These are phyloP conservation scores for Aspidiotus rigidus DNA, from an alignment of 2,888 invertebrate genomes.

Conservation along the genomic window DNA sequence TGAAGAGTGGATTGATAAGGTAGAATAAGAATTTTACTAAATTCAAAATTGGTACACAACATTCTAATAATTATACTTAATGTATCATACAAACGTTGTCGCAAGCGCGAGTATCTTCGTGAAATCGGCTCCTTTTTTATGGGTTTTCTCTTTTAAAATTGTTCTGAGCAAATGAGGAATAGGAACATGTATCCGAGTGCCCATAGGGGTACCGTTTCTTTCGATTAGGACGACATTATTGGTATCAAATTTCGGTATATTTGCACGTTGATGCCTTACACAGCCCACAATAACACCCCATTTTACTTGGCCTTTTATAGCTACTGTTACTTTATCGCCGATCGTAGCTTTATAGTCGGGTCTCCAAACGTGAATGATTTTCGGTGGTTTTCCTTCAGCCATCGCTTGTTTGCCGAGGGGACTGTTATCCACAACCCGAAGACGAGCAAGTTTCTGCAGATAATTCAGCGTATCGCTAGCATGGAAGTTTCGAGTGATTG, in stretches of 20 bases:
- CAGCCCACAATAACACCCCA: slow-evolving; percentile 84
- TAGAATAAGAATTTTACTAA: too few species aligned
- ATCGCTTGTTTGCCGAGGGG: slow-evolving; percentile 89
- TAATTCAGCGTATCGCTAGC: slow-evolving; percentile 53
- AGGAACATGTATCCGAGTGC: slow-evolving; percentile 90
- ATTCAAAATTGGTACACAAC: background rate
- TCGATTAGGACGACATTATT: slow-evolving; percentile 95
- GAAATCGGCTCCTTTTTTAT: slow-evolving; percentile 76
- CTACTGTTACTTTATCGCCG: slow-evolving; percentile 81
- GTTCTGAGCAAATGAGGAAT: slow-evolving; percentile 82
- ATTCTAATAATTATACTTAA: background rate
- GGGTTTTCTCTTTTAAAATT: slow-evolving; percentile 69
- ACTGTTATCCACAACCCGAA: slow-evolving; percentile 94
- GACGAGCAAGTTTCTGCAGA: slow-evolving; percentile 62
- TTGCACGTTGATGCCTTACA: slow-evolving; percentile 67
- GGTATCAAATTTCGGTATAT: slow-evolving; percentile 83
- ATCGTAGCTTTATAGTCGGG: slow-evolving; percentile 56
- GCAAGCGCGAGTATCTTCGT: slow-evolving; percentile 87
- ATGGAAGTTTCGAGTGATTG: slow-evolving; percentile 45
- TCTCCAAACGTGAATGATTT: slow-evolving; percentile 88
- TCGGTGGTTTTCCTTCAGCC: slow-evolving; percentile 87
- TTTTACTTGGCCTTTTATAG: slow-evolving; percentile 91
- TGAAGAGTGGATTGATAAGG: too few species aligned
- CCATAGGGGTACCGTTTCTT: slow-evolving; percentile 86
- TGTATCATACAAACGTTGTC: slow-evolving; percentile 65